Evolutionary conservation across 2,888 invertebrate species (phyloP), one percentile per base, ranked within the genome.

Genomic region (Agrotis clavis): DNA sequence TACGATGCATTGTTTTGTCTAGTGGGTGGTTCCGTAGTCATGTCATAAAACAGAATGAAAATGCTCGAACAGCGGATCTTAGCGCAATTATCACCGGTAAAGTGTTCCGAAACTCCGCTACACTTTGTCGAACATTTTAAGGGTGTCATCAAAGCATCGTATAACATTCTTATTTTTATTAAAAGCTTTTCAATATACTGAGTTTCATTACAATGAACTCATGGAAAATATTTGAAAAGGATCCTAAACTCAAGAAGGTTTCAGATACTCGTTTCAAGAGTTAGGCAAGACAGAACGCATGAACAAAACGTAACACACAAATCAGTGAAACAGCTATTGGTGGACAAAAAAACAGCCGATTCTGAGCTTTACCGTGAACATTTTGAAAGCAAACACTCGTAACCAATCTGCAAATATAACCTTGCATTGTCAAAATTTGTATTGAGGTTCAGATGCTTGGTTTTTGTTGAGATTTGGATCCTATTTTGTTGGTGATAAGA

Each of bases 191-290:
- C 67, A 77, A 75, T 84, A 79, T 66, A 86, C 79, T 67, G 72
- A 78, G 76, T 82, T 86, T 78, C 74, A 67, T 85, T 72, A 82
- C 81, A 83, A 83, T 86, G 71, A 80, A 74, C 67, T 84, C 68
- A 71, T 72, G 74, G 83, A 83, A 79, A 83, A 80, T 78, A 81
- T 81, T 79, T 85, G 79, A 73, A 79, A 80, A 83, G 84, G 73
- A 80, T 84, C 86, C 83, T 87, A 88, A 89, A 87, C 87, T 88
- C 88, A 82, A 82, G 88, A 89, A 89, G 90, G 88, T 89, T 89
- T 90, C 88, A 87, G 92, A 91, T 91, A 91, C 93, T 93, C 91
- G 90, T 92, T 91, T 92, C 89, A 89, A 93, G 92, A 91, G 90
- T 90, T 89, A 87, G 88, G 83, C 87, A 89, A 91, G 90, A 90